Evolutionary conservation across 2,888 invertebrate genomes (phyloP), one percentile per base, ranked within the genome.

Genomic region (Periphyllus acericola): DNA sequence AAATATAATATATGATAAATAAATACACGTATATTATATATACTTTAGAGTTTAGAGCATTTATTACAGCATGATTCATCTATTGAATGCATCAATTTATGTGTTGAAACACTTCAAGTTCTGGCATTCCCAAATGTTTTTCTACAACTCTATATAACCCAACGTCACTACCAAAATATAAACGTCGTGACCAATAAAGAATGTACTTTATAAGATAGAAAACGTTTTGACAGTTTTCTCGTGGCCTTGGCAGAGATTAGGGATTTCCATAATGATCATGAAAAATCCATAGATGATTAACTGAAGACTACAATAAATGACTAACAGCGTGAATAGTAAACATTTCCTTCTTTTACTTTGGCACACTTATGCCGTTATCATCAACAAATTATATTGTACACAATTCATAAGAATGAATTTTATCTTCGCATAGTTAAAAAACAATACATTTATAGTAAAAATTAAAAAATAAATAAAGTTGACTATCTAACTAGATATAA

Each of bases 111-210:
- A 32, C 60, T 66, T 17, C 8, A 0, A 68, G 25, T 76, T 72
- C 55, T 55, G 79, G 55, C 79, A 79, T 79, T 86, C 55, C 79
- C 79, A 52, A 72, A 72, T 72, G 36, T 29, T 79, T 86, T n/a
- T 74, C 55, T 34, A 40, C 3, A 29, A 40, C 40, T 21, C 36
- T 9, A 68, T 68, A 78, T 75, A 71, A 72, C 55, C 55, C 86
- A 79, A 79, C 86, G 72, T 72, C 86, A 86, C 55, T 72, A 60
- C 25, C n/a, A 40, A 86, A 86, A 60, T 72, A 79, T 66, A 86
- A 86, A 72, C 71, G 40, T 79, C 86, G 86, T 86, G 86, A 86
- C 86, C 71, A 55, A 80, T 66, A 55, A 55, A 79, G 79, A 86
- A 86, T 71, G 85, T 55, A 52, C 68, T 71, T 85, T 71, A 36